Base-by-base conservation (phyloP, 2,797 vertebrate genomes). In the Pseudochaenichthys georgianus region DNA sequence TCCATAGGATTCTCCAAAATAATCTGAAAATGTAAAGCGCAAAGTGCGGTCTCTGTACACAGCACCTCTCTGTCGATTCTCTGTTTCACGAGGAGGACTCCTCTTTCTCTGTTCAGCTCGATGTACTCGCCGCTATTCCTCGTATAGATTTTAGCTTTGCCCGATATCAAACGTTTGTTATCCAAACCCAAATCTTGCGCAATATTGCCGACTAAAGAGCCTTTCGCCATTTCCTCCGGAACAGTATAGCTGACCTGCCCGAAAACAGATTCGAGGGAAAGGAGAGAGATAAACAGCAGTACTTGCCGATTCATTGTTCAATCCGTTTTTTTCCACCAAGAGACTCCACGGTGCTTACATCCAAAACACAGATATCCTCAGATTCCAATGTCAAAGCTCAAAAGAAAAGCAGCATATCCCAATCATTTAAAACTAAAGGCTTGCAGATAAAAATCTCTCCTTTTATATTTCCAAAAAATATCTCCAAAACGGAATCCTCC, bases 191-290 rank as follows among this genome's bases (percentile, higher is more conserved):
- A 84, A 80, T 94, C 94, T 0, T 89, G 85, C 0, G 70, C 92
- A 2, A 94, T 82, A 38, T 93, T 85, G 0, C 93, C 93, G 0
- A 94, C 79, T 12, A 92, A 67, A 21, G 86, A 93, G 0, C 96
- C 96, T 83, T 87, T 94, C 1, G 89, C 68, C 92, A 95, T 93
- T 80, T 97, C 96, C 87, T 98, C 97, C 1, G 95, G 95, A 62
- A 97, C 92, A 2, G 95, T 93, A 90, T 97, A 97, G 87, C 93
- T 95, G 85, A 96, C 88, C 64, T 95, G 93, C 45, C 93, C 93
- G 53, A 82, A 62, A 67, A 90, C 94, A 57, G 84, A 76, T 59
- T 45, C 17, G 17, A 91, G 0, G 78, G 87, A 86, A 50, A 95
- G 75, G 9, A 92, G 87, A 80, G 64, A 94, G 77, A 95, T 58